Conservation (phyloP, 2,888 invertebrate genomes). For the Chymomyza fuscimana region DNA sequence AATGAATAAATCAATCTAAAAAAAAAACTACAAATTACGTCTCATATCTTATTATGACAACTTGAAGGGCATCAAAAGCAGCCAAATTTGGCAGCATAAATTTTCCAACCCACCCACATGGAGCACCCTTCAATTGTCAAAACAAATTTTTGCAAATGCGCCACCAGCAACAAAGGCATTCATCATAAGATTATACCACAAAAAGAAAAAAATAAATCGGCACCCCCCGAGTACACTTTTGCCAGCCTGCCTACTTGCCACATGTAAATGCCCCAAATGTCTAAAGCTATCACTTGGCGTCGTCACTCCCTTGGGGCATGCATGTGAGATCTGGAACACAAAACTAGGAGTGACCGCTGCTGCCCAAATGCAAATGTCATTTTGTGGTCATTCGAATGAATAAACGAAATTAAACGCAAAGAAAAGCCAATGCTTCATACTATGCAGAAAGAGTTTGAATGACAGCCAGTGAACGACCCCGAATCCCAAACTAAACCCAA, state of each 20-base stretch:
- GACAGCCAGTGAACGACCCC: constrained; percentile 28
- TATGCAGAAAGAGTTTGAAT: constrained; percentile 54
- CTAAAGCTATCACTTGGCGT: constrained; percentile 12
- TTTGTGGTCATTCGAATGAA: constrained; percentile 78
- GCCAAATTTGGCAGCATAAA: constrained; percentile 35
- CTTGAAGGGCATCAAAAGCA: constrained; percentile 2
- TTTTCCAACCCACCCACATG: constrained; percentile 46
- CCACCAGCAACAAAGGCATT: constrained; percentile 62
- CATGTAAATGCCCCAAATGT: constrained; percentile 19
- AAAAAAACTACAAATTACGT: no score
- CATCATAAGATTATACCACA: constrained; percentile 67
- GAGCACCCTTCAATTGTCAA: constrained; percentile 64
- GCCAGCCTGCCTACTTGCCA: not conserved
- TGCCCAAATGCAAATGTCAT: constrained; percentile 75
- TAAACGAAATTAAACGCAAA: constrained; percentile 77
- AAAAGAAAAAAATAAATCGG: not conserved
- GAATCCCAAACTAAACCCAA: constrained; percentile 9
- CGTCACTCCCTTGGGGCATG: constrained; percentile 39
- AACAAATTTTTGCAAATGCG: constrained; percentile 73
- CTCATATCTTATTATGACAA: not conserved
- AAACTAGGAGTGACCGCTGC: constrained; percentile 15
- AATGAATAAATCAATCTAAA: no score
- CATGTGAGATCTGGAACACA: constrained; percentile 36
- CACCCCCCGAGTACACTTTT: not conserved
- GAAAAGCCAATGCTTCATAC: constrained; percentile 24